Conservation (phyloP, 2,888 invertebrate genomes). For the Drosophila prolongata region DNA sequence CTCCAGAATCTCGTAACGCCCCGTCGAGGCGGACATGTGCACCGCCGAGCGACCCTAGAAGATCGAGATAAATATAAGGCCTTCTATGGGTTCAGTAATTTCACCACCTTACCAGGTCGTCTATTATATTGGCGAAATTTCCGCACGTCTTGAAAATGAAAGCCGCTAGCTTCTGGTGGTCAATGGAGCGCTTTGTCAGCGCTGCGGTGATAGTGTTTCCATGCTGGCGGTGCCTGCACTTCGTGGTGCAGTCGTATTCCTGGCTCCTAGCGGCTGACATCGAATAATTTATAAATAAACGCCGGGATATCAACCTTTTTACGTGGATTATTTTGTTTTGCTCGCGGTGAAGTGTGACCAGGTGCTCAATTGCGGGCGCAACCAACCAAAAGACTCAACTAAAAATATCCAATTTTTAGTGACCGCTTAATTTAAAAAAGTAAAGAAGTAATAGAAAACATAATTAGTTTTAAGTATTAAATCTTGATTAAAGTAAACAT, state of each 20-base stretch:
- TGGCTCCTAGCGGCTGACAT: slow-evolving; percentile 73
- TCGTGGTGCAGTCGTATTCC: slow-evolving; percentile 86
- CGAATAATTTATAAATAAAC: slow-evolving; percentile 31
- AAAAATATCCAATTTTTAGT: neutral
- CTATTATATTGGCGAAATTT: slow-evolving; percentile 87
- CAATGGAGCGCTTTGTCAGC: slow-evolving; percentile 87
- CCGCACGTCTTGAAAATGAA: slow-evolving; percentile 87
- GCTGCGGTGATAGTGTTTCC: slow-evolving; percentile 86
- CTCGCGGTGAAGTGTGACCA: slow-evolving; percentile 23
- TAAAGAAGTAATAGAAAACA: too few relatives aligned
- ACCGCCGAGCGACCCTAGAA: slow-evolving; percentile 90
- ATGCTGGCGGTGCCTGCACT: slow-evolving; percentile 86
- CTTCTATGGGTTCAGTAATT: neutral
- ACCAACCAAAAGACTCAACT: too few relatives aligned
- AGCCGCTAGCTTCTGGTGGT: slow-evolving; percentile 86
- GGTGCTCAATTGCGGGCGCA: neutral
- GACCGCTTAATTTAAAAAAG: neutral
- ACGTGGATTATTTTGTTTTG: slow-evolving; percentile 41
- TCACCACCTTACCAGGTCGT: slow-evolving; percentile 85
- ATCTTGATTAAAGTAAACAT: too few relatives aligned
- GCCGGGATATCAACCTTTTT: slow-evolving; percentile 39
- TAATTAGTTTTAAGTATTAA: too few relatives aligned
- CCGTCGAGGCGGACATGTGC: slow-evolving; percentile 92
- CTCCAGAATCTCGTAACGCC: slow-evolving; percentile 88
- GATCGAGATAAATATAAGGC: neutral